These are phyloP conservation scores for Cryptocephalus moraei DNA, from an alignment of 2,888 invertebrate species.

Conservation along the genomic window DNA sequence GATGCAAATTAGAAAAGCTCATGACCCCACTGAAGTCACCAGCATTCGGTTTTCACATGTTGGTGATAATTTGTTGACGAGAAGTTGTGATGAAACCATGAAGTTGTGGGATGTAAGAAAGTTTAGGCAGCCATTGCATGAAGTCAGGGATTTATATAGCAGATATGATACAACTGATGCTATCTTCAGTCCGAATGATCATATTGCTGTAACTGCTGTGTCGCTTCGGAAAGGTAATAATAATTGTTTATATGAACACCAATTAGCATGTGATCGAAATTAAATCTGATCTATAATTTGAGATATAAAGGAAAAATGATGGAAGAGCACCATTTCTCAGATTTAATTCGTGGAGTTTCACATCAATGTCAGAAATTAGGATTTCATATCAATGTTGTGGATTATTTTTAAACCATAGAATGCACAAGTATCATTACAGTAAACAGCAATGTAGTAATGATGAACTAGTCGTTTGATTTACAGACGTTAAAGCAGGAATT, in stretches of 20 bases:
- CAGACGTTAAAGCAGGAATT: too few relatives aligned
- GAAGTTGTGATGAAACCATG: conserved; percentile 85
- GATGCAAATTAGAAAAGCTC: conserved; percentile 66
- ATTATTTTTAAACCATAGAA: too few relatives aligned
- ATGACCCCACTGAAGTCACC: conserved; percentile 72
- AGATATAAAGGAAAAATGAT: too few relatives aligned
- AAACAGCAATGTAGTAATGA: too few relatives aligned
- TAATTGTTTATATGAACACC: conserved; percentile 11
- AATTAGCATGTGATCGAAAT: too few relatives aligned
- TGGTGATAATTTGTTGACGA: conserved; percentile 63
- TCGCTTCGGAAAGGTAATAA: conserved; percentile 56
- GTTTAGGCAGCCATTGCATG: conserved; percentile 67
- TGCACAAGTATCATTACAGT: too few relatives aligned
- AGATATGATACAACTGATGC: conserved; percentile 77
- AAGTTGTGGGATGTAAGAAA: conserved; percentile 90
- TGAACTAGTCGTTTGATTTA: too few relatives aligned
- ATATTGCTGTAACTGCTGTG: conserved; percentile 77
- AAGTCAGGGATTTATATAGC: conserved; percentile 62
- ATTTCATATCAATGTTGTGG: too few relatives aligned
- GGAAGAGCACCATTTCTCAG: too few relatives aligned
- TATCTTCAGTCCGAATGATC: conserved; percentile 87
- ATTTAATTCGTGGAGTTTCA: too few relatives aligned
- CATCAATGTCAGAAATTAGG: too few relatives aligned
- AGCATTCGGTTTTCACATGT: conserved; percentile 83
- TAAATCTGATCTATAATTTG: too few relatives aligned